These are phyloP conservation scores for Chydorus sphaericus DNA, from an alignment of 2,888 invertebrate genomes.

Conservation along the genomic window DNA sequence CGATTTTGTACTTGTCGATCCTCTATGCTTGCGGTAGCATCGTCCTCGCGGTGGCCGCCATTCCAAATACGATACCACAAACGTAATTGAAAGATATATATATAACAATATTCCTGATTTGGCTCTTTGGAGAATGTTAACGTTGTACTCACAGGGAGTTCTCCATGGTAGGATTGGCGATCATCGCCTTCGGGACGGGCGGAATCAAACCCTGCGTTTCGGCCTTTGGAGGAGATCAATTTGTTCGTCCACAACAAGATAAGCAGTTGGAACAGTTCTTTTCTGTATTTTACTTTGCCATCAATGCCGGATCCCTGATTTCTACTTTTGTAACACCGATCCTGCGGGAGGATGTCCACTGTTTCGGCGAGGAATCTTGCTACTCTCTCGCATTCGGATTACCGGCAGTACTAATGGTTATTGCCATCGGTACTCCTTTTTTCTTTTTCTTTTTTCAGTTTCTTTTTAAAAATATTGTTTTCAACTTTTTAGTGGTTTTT, in stretches of 20 bases:
- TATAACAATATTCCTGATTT: not conserved
- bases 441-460: no score
- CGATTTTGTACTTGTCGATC: constrained; percentile 37
- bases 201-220: constrained; percentile 93
- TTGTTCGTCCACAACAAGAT: constrained; percentile 62
- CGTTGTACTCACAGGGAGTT: no score
- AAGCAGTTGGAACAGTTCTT: constrained; percentile 68
- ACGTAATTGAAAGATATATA: constrained; percentile 17
- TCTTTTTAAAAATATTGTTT: no score
- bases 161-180: constrained; percentile 33
- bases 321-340: constrained; percentile 80
- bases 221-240: constrained; percentile 92
- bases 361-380: constrained; percentile 60
- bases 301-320: constrained; percentile 77
- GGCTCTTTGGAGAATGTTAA: no score
- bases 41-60: constrained; percentile 33
- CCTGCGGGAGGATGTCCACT: constrained; percentile 59
- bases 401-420: constrained; percentile 69
- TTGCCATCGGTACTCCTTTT: constrained; percentile 52
- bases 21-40: constrained; percentile 37
- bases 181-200: constrained; percentile 82
- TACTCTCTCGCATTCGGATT: constrained; percentile 79
- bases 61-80: constrained; percentile 23
- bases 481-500: constrained; percentile 83
- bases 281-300: constrained; percentile 85